Evolutionary conservation across 2,888 invertebrate genomes (phyloP).

Genomic region (Ornithoptera alexandrae): DNA sequence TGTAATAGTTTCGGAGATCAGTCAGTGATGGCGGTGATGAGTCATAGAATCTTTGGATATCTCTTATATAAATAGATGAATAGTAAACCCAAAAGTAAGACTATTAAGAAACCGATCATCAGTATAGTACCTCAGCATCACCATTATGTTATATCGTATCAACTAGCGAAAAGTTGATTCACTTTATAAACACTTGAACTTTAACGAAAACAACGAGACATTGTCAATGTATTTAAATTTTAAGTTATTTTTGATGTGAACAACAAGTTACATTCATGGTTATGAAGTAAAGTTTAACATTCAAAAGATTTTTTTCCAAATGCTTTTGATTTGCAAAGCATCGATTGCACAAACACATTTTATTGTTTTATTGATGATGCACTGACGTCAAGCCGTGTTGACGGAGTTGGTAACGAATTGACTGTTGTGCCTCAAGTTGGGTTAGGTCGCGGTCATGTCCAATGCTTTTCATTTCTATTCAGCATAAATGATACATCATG

Average conservation of each 20-base stretch:
- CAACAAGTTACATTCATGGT: background rate
- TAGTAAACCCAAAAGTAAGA: too few species aligned
- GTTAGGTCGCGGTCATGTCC: background rate
- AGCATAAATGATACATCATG: slow-evolving; percentile 14
- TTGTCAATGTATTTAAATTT: slow-evolving; percentile 1
- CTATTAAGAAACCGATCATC: too few species aligned
- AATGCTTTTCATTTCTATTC: slow-evolving; percentile 17
- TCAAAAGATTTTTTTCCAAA: background rate
- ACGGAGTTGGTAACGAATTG: background rate
- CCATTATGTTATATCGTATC: too few species aligned
- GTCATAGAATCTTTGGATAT: too few species aligned
- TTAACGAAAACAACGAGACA: background rate
- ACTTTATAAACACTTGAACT: background rate
- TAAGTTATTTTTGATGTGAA: background rate
- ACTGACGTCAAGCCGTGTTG: background rate
- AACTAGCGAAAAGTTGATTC: background rate
- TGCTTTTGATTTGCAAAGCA: background rate
- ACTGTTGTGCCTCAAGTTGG: background rate
- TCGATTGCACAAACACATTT: background rate
- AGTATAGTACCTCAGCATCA: too few species aligned
- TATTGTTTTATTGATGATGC: background rate
- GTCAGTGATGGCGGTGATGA: too few species aligned
- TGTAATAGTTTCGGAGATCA: too few species aligned
- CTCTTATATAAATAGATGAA: too few species aligned
- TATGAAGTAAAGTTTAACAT: background rate